A percentile compares a stretch with the other conserved stretches of the same genome.
Evolutionary conservation across 2,113 vertebrate genomes (phyloP).

Genomic region (Anolis sagrei): DNA sequence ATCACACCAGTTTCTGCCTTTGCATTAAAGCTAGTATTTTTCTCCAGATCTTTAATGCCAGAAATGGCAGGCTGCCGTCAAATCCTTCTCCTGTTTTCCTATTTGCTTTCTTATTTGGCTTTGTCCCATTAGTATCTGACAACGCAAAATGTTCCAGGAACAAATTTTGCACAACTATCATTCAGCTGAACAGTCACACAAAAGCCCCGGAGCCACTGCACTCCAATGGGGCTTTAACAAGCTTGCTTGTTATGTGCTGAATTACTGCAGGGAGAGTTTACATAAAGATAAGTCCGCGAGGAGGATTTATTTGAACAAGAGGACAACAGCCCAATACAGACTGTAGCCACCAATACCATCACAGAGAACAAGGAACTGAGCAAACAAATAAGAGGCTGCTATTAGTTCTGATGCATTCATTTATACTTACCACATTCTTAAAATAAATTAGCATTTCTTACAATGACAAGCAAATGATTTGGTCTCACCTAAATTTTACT

Average conservation of each 20-base stretch:
- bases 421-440: not conserved
- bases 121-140: not conserved
- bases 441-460: not conserved
- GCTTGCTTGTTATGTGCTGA: not conserved
- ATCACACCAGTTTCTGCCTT: conserved; percentile 2
- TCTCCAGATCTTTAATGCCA: not conserved
- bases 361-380: not conserved
- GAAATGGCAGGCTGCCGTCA: not conserved
- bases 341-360: not conserved
- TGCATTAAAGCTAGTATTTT: not conserved
- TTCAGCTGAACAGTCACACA: not conserved
- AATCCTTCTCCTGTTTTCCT: not conserved
- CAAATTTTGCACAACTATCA: not conserved
- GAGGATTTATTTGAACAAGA: not conserved
- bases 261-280: not conserved
- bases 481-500: not conserved
- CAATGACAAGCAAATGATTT: not conserved
- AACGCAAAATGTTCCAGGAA: not conserved
- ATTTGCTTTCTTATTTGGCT: not conserved
- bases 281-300: not conserved
- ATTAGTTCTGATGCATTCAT: not conserved
- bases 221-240: not conserved
- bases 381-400: not conserved
- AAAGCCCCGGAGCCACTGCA: not conserved
- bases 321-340: not conserved